Base-by-base conservation (phyloP, 2,113 vertebrate genomes). In the Paedocypris sp. region DNA sequence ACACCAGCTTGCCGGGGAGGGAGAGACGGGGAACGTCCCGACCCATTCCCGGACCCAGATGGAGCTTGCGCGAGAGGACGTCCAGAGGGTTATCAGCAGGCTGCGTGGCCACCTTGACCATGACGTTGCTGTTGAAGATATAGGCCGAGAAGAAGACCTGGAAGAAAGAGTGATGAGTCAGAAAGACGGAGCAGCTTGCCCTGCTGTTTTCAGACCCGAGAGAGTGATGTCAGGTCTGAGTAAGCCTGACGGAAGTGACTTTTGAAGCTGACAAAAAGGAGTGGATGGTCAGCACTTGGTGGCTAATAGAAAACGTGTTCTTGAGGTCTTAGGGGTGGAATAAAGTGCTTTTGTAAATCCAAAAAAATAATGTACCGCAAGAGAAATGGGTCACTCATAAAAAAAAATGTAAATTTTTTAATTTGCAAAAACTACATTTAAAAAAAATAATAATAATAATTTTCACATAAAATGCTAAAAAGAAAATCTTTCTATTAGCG, bases 111-210 rank as follows among this genome's bases (percentile, higher is more conserved):
- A 99, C 95, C 82, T 99, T 99, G 72, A 99, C 95, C 95, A 99
- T 99, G 72, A 99, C 95, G 1, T 99, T 99, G 80, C 95, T 98
- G 66, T 97, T 99, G 73, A 99, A 99, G 83, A 99, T 99, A 85
- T 99, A 99, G 64, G 95, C 95, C 42, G 95, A 98, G 81, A 99
- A 99, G 77, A 99, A 99, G 20, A 98, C 95, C 95, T 99, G 74
- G 0, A 7, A 6, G 64, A 15, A 48, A 16, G 2, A 22, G 6
- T 2, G 13, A 51, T 7, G 42, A 28, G 15, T 23, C 10, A 22
- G 32, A 18, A 1, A 2, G 16, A 28, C 25, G 32, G 35, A 32
- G 5, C 11, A 42, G 35, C 35, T 41, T 20, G 47, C 46, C 32
- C 42, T 47, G 57, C 42, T 46, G 57, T 47, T 60, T 35, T 16